phyloP scores from a whole-genome alignment of 1,140 invertebrate genomes.

The Drosophila pseudoobscura region DNA sequence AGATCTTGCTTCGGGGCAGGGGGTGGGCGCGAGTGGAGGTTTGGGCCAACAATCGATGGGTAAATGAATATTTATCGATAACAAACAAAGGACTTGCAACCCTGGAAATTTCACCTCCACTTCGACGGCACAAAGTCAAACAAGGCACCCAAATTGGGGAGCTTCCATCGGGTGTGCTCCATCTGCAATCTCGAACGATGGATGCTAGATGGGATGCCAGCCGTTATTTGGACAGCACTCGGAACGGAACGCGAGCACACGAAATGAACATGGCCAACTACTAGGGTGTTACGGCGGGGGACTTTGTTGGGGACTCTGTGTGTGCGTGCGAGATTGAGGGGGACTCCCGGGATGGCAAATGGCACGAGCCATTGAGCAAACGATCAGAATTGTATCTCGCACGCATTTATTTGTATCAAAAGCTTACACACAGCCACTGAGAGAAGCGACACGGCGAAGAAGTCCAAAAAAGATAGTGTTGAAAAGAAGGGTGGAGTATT shows the following conservation, averaged over 20 bases:
- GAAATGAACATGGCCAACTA: conserved; percentile 60
- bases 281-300: not conserved
- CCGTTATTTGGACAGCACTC: conserved; percentile 69
- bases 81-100: conserved; percentile 29
- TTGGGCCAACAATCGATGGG: conserved; percentile 22
- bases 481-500: no score
- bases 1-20: not conserved
- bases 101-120: conserved; percentile 37
- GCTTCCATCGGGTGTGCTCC: conserved; percentile 14
- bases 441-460: not conserved
- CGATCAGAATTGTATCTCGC: conserved; percentile 52
- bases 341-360: conserved; percentile 50
- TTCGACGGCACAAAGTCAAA: conserved; percentile 39
- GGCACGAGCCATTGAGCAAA: conserved; percentile 57
- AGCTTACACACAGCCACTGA: conserved; percentile 14
- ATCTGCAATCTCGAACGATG: conserved; percentile 35
- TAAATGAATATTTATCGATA: conserved; percentile 52
- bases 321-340: conserved; percentile 5
- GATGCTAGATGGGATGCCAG: conserved; percentile 39
- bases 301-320: not conserved
- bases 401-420: conserved; percentile 44
- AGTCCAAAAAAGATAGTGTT: not conserved
- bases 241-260: conserved; percentile 30
- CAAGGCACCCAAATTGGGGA: conserved; percentile 23
- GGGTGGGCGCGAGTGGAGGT: not conserved